phyloP scores from a whole-genome alignment of 2,888 invertebrate species.

The Anthoptus insignis region DNA sequence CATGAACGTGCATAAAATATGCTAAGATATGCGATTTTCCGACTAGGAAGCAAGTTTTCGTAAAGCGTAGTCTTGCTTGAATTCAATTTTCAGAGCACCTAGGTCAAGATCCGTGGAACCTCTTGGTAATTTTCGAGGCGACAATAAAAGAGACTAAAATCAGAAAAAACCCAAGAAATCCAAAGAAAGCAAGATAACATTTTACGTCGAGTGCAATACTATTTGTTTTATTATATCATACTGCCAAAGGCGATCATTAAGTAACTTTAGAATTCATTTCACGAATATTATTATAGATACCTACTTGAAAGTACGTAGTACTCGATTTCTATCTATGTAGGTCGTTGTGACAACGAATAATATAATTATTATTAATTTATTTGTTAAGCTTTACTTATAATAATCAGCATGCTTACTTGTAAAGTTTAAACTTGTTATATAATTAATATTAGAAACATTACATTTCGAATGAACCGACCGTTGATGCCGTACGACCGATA shows the following conservation, averaged over 20 bases:
- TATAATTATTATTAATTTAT: constrained; percentile 31
- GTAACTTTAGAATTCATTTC: constrained; percentile 42
- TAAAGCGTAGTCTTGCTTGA: no score
- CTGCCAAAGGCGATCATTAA: constrained; percentile 74
- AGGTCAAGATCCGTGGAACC: constrained; percentile 87
- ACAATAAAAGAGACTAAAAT: constrained; percentile 73
- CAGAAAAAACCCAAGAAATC: constrained; percentile 56
- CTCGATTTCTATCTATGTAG: constrained; percentile 48
- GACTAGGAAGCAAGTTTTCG: no score
- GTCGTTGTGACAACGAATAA: constrained; percentile 53
- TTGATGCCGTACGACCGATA: constrained; percentile 15
- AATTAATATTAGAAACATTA: constrained; percentile 13
- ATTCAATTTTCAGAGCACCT: constrained; percentile 78
- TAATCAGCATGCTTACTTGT: not conserved
- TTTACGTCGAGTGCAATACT: constrained; percentile 76
- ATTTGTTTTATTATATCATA: constrained; percentile 58
- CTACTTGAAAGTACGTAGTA: constrained; percentile 50
- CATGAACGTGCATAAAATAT: no score
- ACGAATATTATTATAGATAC: constrained; percentile 44
- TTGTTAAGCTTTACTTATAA: constrained; percentile 39
- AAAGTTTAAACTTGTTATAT: constrained; percentile 4
- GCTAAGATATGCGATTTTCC: no score
- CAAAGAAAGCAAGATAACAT: constrained; percentile 68
- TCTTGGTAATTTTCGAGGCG: constrained; percentile 79
- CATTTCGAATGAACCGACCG: constrained; percentile 15